phyloP scores from a whole-genome alignment of 2,888 invertebrate genomes.

The Andrena bicolor region DNA sequence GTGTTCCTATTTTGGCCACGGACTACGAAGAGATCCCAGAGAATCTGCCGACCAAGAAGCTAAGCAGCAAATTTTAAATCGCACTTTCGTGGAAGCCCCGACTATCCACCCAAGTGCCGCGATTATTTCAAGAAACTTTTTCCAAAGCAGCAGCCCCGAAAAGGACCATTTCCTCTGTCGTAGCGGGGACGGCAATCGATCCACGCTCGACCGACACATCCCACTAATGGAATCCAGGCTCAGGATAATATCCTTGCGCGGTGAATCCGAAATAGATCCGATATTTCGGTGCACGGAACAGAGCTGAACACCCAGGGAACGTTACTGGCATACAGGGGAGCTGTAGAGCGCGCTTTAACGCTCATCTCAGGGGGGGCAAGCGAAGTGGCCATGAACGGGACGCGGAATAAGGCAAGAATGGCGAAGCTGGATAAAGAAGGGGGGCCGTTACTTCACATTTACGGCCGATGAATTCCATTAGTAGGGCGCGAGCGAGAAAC shows the following conservation, averaged over 20 bases:
- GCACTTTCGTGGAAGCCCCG: too few species aligned
- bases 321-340: neutral
- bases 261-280: conserved; percentile 37
- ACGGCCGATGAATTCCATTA: conserved; percentile 59
- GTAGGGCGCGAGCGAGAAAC: conserved; percentile 36
- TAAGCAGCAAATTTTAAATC: too few species aligned
- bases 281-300: conserved; percentile 21
- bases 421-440: conserved; percentile 20
- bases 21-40: too few species aligned
- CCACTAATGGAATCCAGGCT: conserved; percentile 47
- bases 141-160: neutral
- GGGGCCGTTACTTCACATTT: conserved; percentile 44
- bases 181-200: neutral
- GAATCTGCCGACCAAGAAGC: too few species aligned
- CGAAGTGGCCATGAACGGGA: conserved; percentile 15
- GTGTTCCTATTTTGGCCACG: too few species aligned
- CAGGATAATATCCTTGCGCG: conserved; percentile 25
- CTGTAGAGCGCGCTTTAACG: conserved; percentile 25
- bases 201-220: conserved; percentile 6
- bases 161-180: neutral
- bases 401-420: conserved; percentile 20
- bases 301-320: conserved; percentile 18
- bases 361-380: conserved; percentile 27
- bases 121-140: too few species aligned
- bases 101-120: too few species aligned